These are phyloP conservation scores for Ifrita kowaldi DNA, from an alignment of 2,113 vertebrate genomes.

Conservation along the genomic window DNA sequence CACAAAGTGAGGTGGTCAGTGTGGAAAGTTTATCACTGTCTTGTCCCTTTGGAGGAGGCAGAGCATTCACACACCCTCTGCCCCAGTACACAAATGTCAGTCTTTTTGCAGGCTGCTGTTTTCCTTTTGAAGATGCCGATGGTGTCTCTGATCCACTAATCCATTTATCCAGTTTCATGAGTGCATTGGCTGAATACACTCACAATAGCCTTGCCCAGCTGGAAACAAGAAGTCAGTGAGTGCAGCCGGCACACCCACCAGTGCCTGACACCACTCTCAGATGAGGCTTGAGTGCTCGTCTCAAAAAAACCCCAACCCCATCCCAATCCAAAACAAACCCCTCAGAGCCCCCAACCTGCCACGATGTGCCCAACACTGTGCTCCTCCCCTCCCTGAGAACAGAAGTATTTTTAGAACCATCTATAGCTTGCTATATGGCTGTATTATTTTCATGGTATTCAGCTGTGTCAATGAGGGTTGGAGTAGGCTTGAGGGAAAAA, in stretches of 20 bases:
- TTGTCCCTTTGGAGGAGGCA: constrained; percentile 81
- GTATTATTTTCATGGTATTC: background rate
- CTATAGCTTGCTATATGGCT: background rate
- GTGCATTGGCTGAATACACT: constrained; percentile 70
- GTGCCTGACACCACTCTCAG: constrained; percentile 62
- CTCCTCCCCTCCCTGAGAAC: background rate
- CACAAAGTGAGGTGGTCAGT: constrained; percentile 75
- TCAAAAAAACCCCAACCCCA: background rate
- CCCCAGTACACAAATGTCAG: constrained; percentile 75
- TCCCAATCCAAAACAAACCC: background rate
- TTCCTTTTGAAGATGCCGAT: constrained; percentile 78
- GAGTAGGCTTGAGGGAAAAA: background rate
- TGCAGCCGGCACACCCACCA: constrained; percentile 73
- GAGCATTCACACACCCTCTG: constrained; percentile 78
- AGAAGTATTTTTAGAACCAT: background rate
- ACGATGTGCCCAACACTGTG: constrained; percentile 9
- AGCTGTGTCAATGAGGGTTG: background rate
- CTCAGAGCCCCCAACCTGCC: background rate
- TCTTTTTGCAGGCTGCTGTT: constrained; percentile 73
- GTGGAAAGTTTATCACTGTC: constrained; percentile 89
- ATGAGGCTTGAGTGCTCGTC: constrained; percentile 60
- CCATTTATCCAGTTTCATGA: constrained; percentile 84
- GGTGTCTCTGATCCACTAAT: constrained; percentile 82
- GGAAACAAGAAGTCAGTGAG: constrained; percentile 75
- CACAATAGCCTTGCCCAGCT: constrained; percentile 78